Evolutionary conservation across 2,797 vertebrate genomes (phyloP).

Genomic region (Mus minutoides): DNA sequence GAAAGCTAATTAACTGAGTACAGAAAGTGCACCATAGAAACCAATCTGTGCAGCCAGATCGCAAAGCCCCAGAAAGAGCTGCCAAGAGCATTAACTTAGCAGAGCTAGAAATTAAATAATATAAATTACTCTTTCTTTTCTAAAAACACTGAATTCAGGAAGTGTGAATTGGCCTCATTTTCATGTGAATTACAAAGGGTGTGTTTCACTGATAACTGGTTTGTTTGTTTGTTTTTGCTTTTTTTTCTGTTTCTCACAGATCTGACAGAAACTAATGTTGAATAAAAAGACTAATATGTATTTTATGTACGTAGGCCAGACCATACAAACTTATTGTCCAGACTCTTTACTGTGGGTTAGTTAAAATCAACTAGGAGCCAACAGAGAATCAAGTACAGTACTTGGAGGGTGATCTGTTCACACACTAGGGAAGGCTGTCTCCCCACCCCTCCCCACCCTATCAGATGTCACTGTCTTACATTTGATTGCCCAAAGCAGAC

Average conservation of each 20-base stretch:
- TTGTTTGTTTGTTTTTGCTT: conserved; percentile 5
- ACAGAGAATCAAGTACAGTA: background rate
- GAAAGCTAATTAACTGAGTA: conserved; percentile 75
- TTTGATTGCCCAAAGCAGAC: background rate
- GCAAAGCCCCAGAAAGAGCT: conserved; percentile 72
- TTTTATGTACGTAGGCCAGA: conserved; percentile 63
- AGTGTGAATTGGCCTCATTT: conserved; percentile 73
- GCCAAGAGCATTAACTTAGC: conserved; percentile 70
- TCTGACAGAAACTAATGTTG: conserved; percentile 51
- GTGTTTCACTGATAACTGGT: conserved; percentile 64
- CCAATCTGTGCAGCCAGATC: conserved; percentile 61
- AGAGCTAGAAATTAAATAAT: conserved; percentile 75
- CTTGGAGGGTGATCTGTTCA: background rate
- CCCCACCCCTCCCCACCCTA: background rate
- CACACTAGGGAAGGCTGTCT: background rate
- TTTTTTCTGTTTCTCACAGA: conserved; percentile 72
- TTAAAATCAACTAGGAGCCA: conserved; percentile 63
- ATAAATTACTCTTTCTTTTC: conserved; percentile 73
- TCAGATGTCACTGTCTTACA: background rate
- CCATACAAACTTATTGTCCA: conserved; percentile 54
- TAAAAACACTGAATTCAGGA: conserved; percentile 52
- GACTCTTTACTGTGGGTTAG: conserved; percentile 69
- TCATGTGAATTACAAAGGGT: conserved; percentile 75
- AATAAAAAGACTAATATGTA: conserved; percentile 66
- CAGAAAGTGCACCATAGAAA: conserved; percentile 63